phyloP scores from a whole-genome alignment of 2,888 invertebrate species.

The Cephalotes varians region DNA sequence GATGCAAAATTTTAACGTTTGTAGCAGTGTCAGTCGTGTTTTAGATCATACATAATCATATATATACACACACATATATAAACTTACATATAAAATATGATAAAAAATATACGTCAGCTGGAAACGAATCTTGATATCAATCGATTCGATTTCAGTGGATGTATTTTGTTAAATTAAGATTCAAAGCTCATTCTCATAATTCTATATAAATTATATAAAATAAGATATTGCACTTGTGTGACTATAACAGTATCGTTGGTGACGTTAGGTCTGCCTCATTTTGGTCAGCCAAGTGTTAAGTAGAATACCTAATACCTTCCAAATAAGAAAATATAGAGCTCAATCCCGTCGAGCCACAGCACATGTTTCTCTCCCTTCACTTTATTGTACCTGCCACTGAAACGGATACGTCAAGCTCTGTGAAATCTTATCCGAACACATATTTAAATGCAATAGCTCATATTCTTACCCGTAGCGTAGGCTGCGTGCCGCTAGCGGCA shows the following conservation, averaged over 20 bases:
- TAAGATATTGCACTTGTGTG: slow-evolving; percentile 54
- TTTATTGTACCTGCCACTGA: slow-evolving; percentile 81
- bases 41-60: not conserved
- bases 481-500: slow-evolving; percentile 74
- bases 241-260: slow-evolving; percentile 38
- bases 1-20: slow-evolving; percentile 6
- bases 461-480: slow-evolving; percentile 76
- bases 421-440: not conserved
- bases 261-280: not conserved
- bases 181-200: slow-evolving; percentile 8
- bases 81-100: slow-evolving; percentile 12
- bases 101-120: not conserved
- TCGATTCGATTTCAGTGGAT: not conserved
- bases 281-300: slow-evolving; percentile 14
- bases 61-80: not conserved
- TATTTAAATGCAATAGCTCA: not conserved
- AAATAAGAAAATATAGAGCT: not conserved
- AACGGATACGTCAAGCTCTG: slow-evolving; percentile 54
- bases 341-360: not conserved
- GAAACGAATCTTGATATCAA: not conserved
- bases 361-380: not conserved
- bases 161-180: slow-evolving; percentile 16
- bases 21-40: not conserved
- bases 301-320: slow-evolving; percentile 11
- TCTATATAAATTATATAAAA: slow-evolving; percentile 45